Base-by-base conservation (phyloP, 2,113 vertebrate species). In the Felis catus region DNA sequence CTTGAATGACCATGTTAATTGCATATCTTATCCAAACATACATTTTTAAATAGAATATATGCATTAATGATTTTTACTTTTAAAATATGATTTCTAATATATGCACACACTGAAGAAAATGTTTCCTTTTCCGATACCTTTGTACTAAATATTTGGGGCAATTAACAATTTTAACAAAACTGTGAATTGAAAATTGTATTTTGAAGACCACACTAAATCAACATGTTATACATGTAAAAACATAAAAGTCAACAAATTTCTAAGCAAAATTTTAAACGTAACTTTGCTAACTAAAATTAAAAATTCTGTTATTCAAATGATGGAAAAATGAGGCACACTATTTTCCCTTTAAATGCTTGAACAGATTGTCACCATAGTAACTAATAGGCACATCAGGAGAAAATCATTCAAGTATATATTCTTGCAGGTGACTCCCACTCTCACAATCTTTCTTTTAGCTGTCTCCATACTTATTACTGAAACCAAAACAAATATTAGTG, bases 311-410 rank as follows among this genome's bases (percentile, higher is more conserved):
- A 45, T 61, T 94, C 14, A 93, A 91, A 51, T 84, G 71, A 95
- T 51, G 4, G n/a, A 53, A 66, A 97, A 81, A 53, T 48, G 87
- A 94, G 36, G 41, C 10, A 70, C 45, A 33, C 39, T 80, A 74
- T 95, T 95, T 97, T 97, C 68, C 89, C 68, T 80, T 94, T 94
- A 96, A 97, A 91, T 94, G 9, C 73, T 94, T 97, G 78, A 97
- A 86, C 93, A 97, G 63, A 80, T 97, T 95, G 93, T 97, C 68
- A 88, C 89, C 91, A 97, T 97, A 85, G 96, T 66, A 93, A 95
- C 89, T 81, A 83, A 97, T 31, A 89, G 87, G 85, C 45, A 29
- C 79, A 87, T 51, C 63, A 78, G 31, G 55, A 94, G 55, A 55
- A 96, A 97, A 87, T 80, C 68, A 97, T 92, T 95, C 86, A 95